Percentiles rank a stretch among this genome's conserved stretches.
Evolutionary conservation across 2,888 invertebrate species (phyloP).

Genomic region (Anaspis maculata): DNA sequence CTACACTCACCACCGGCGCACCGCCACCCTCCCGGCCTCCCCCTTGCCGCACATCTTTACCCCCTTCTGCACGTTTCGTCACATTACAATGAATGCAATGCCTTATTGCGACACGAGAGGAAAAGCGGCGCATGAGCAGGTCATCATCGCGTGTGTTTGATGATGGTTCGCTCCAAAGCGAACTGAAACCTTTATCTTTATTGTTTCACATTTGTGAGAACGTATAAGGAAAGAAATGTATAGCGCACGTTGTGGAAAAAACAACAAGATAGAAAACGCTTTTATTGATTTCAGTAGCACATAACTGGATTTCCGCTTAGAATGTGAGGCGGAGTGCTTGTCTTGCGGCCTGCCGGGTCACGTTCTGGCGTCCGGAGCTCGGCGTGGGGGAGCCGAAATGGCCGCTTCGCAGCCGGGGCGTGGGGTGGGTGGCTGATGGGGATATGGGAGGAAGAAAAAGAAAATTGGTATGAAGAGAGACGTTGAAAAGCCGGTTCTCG

Average conservation of each 20-base stretch:
- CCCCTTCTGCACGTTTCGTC: no score
- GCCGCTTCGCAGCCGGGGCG: slow-evolving; percentile 31
- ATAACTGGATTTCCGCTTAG: slow-evolving; percentile 49
- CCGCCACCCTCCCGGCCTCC: no score
- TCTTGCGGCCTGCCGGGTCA: slow-evolving; percentile 13
- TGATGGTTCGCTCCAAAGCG: slow-evolving; percentile 27
- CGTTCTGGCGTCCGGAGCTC: slow-evolving; percentile 23
- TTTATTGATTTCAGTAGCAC: slow-evolving; percentile 66
- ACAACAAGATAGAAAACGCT: slow-evolving; percentile 40
- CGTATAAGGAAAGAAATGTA: slow-evolving; percentile 20
- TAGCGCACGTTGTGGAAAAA: slow-evolving; percentile 21
- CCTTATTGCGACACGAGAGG: no score
- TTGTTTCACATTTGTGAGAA: slow-evolving; percentile 25
- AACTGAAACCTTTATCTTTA: slow-evolving; percentile 30
- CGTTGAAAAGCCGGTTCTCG: slow-evolving; percentile 23
- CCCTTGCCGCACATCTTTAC: no score
- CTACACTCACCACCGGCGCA: no score
- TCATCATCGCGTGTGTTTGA: slow-evolving; percentile 30
- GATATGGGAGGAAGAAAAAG: slow-evolving; percentile 23
- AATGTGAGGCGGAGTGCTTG: slow-evolving; percentile 24
- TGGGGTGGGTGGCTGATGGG: slow-evolving; percentile 22
- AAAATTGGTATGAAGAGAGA: slow-evolving; percentile 21
- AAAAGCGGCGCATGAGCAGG: slow-evolving; percentile 39
- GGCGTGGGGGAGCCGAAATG: slow-evolving; percentile 32
- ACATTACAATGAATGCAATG: no score